Evolutionary conservation across 1,140 invertebrate species (phyloP), one percentile per base, ranked within the genome.

Genomic region (Caenorhabditis tropicalis): DNA sequence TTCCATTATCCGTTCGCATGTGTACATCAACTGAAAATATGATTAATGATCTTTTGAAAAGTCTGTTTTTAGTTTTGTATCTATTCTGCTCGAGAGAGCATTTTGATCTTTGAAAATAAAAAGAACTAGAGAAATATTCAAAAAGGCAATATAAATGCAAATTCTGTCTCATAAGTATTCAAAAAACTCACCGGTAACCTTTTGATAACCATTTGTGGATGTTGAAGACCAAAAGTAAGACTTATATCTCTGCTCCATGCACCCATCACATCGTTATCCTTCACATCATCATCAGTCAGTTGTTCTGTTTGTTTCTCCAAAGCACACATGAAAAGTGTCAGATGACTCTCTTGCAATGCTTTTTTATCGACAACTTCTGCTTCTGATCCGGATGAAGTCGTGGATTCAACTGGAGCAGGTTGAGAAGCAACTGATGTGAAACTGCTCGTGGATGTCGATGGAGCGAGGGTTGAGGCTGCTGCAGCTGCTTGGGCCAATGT

Each of bases 191-290:
- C 85, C 70, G 85, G 85, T 9, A 79, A 33, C 29, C 85, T 39
- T 53, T 84, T 85, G 29, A 83, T 86, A 51, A 86, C 82, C 39
- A 86, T 85, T 48, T 83, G 85, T 0, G 85, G 85, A 31, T 86
- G 87, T 43, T 86, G 82, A 7, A 86, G 85, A 49, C 85, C 85
- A 43, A 83, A 86, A 2, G 82, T 79, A 19, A 86, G 48, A n/a
- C 79, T 60, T n/a, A 86, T 74, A 43, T 85, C 82, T 21, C 85
- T 74, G 27, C 82, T 80, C 85, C 85, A 86, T 27, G 79, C 82
- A 9, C 79, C 81, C 36, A 85, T 31, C 15, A 86, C 70, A 36
- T 84, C 82, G 70, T 84, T 70, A 81, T 39, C 82, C 51, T 81
- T 83, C 27, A 81, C 85, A 27, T 85, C 82, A 12, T 84, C 74